These are phyloP conservation scores for pig (Sus scrofa) DNA, from an alignment of 2,113 vertebrate species.

Conservation along the genomic window T2T-Sscrofa CM000826.6:134185501-134186000, in stretches of 20 bases:
- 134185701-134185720: neutral
- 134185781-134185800: neutral
- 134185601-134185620: neutral
- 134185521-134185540: neutral
- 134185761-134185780: neutral
- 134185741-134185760: neutral
- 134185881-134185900: neutral
- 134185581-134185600: neutral
- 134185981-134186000: neutral
- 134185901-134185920: neutral
- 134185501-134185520: neutral
- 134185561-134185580: neutral
- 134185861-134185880: constrained; percentile 17
- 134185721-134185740: neutral
- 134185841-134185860: neutral
- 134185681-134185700: neutral
- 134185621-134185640: neutral
- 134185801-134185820: neutral
- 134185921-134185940: neutral
- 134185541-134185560: constrained; percentile 52
- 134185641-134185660: neutral
- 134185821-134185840: neutral
- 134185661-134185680: neutral
- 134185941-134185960: neutral
- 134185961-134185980: constrained; percentile 52